Evolutionary conservation across 2,113 vertebrate species (phyloP).

Genomic region (Malaclemys terrapin): DNA sequence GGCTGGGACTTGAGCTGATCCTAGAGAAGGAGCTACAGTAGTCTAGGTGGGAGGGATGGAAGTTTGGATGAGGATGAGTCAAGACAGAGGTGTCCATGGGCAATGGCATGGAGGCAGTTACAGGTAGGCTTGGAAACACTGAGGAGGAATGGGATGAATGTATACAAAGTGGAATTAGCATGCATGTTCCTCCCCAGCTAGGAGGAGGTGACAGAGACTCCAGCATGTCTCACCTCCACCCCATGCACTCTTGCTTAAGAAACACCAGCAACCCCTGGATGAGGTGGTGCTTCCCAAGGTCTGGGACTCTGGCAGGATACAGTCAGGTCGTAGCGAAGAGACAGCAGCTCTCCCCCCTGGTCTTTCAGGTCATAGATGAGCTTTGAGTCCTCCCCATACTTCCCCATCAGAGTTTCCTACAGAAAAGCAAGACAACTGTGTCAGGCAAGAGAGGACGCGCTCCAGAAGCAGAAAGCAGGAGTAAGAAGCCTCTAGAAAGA

Average conservation of each 20-base stretch:
- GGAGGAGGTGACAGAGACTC: accelerated
- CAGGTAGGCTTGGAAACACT: background rate
- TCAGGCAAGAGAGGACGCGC: background rate
- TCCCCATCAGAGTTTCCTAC: conserved; percentile 90
- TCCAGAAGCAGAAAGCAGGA: background rate
- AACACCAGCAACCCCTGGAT: background rate
- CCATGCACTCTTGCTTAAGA: accelerated
- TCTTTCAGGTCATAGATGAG: conserved; percentile 97
- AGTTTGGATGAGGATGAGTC: accelerated
- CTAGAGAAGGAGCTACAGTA: accelerated
- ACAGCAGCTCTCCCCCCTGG: conserved; percentile 96
- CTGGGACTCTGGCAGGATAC: conserved; percentile 85
- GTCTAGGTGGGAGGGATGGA: background rate
- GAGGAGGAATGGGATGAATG: background rate
- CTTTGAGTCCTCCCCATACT: conserved; percentile 90
- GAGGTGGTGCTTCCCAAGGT: background rate
- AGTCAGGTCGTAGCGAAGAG: conserved; percentile 96
- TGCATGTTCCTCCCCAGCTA: no score
- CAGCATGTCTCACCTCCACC: accelerated
- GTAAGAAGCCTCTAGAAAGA: accelerated
- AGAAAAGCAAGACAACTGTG: background rate
- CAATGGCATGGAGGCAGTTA: background rate
- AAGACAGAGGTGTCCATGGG: background rate
- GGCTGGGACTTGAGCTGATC: accelerated
- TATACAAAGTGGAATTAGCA: accelerated